Percentiles rank a stretch among this genome's conserved stretches.
Conservation (phyloP, 2,113 vertebrate genomes). For the Laticauda laticaudata region DNA sequence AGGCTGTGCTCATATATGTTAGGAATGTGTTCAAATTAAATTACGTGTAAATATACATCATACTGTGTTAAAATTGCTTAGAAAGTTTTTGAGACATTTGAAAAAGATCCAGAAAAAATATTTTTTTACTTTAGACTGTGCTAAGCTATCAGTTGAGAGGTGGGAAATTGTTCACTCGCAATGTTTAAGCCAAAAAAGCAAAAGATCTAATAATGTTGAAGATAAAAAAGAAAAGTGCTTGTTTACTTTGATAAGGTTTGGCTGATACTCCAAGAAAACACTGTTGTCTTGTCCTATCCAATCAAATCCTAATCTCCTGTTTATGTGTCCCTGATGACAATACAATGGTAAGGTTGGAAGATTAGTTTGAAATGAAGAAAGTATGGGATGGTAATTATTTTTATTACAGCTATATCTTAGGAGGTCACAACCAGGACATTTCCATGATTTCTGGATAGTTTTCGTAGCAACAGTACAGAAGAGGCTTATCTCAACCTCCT, state of each 20-base stretch:
- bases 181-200: background rate
- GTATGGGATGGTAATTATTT: background rate
- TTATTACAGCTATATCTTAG: background rate
- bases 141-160: background rate
- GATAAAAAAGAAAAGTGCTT: background rate
- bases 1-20: background rate
- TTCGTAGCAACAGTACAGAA: background rate
- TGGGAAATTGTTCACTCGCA: background rate
- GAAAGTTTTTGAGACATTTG: background rate
- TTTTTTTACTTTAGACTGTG: background rate
- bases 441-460: background rate
- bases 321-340: background rate
- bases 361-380: background rate
- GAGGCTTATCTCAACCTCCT: background rate
- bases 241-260: background rate
- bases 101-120: background rate
- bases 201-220: background rate
- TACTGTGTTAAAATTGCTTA: background rate
- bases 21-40: background rate
- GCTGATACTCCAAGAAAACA: background rate
- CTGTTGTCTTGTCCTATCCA: background rate
- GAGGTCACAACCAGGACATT: background rate
- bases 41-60: background rate
- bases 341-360: background rate
- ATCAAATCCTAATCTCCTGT: background rate